Evolutionary conservation across 2,888 invertebrate species (phyloP).

Genomic region (Sylvicola fuscatus): DNA sequence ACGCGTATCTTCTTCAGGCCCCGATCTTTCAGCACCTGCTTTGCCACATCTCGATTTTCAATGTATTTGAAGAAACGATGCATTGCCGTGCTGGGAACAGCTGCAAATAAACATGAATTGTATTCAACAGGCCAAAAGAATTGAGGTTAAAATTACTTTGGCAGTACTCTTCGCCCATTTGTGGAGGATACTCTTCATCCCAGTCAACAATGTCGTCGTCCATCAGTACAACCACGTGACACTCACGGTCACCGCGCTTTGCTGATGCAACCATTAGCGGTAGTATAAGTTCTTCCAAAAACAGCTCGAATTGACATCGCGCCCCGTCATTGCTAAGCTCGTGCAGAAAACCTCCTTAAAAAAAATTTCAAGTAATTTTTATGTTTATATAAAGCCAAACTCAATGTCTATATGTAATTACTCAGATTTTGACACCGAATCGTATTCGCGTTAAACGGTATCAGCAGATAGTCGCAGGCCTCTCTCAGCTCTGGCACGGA

Average conservation of each 20-base stretch:
- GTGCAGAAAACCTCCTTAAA: conserved; percentile 71
- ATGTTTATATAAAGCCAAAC: too few relatives aligned
- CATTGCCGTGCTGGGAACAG: conserved; percentile 85
- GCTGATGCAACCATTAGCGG: conserved; percentile 92
- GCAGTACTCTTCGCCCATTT: conserved; percentile 98
- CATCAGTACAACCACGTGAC: conserved; percentile 86
- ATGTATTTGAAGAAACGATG: conserved; percentile 99
- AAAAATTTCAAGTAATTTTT: not conserved
- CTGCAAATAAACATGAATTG: conserved; percentile 24
- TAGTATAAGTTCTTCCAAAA: conserved; percentile 84
- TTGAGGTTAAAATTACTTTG: conserved; percentile 42
- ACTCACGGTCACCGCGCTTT: conserved; percentile 89
- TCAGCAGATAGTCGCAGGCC: conserved; percentile 94
- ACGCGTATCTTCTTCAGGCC: conserved; percentile 96
- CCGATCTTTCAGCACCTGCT: conserved; percentile 95
- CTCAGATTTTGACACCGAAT: conserved; percentile 92
- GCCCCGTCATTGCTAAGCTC: conserved; percentile 99
- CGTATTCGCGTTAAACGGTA: conserved; percentile 92
- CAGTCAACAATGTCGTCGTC: conserved; percentile 95
- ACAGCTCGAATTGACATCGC: conserved; percentile 86
- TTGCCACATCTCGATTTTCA: conserved; percentile 97
- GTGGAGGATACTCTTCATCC: conserved; percentile 98
- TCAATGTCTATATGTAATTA: conserved; percentile 26
- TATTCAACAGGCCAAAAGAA: not conserved
- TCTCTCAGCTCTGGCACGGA: conserved; percentile 92